Base-by-base conservation (phyloP, 2,888 invertebrate genomes). In the Ctena decussata region DNA sequence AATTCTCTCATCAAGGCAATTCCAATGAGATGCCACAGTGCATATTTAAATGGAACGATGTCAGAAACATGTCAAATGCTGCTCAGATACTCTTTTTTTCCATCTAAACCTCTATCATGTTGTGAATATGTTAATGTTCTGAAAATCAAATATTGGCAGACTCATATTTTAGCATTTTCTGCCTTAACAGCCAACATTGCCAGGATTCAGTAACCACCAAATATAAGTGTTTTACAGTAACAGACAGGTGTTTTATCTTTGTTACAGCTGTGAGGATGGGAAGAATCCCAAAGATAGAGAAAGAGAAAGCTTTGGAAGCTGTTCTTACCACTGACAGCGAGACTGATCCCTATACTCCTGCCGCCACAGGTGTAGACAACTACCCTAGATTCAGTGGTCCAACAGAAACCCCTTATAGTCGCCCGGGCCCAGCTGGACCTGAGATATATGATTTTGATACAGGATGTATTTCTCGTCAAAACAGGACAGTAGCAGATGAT, bases 211-310 rank as follows among this genome's bases (percentile, higher is more conserved):
- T n/a, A n/a, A n/a, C n/a, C n/a, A n/a, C n/a, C n/a, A n/a, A n/a
- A n/a, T n/a, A n/a, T n/a, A n/a, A n/a, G n/a, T n/a, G n/a, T n/a
- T n/a, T n/a, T n/a, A n/a, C n/a, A n/a, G n/a, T n/a, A n/a, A n/a
- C n/a, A n/a, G n/a, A n/a, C n/a, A n/a, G n/a, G 21, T 46, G 46
- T 46, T 6, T 21, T 57, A 30, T 44, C 6, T 72, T 24, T 77
- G 70, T 91, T 91, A 35, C 90, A 95, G 95, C 94, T 76, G 95
- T 95, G 1, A 94, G 95, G 84, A 95, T 95, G 95, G 95, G 95
- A 8, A 90, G 95, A 32, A 95, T 95, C 69, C 95, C 95, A 8
- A 95, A 95, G 82, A 89, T 94, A 8, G 94, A 95, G 57, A 95
- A 95, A 87, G 95, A 95, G 75, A 90, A 92, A 44, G 95, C 95